Conservation (phyloP, 2,888 invertebrate genomes). For the Caenorhabditis plicata region DNA sequence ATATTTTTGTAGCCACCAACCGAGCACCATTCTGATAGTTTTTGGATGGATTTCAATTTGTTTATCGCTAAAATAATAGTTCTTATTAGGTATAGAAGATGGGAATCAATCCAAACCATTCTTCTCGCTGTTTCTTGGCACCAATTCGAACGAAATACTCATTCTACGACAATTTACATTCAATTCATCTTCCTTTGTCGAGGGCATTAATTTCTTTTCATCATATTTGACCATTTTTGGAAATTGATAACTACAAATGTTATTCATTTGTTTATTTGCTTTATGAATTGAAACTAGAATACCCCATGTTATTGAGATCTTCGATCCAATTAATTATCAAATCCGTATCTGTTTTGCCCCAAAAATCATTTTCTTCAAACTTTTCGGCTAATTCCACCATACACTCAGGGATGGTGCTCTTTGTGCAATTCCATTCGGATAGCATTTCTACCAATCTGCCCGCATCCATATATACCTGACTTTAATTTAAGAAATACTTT, state of each 20-base stretch:
- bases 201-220: background rate
- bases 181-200: conserved; percentile 1
- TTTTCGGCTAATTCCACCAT: conserved; percentile 16
- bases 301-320: conserved; percentile 3
- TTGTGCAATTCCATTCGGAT: conserved; percentile 26
- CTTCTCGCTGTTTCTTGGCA: conserved; percentile 1
- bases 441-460: conserved; percentile 31
- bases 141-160: conserved; percentile 6
- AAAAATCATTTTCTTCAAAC: conserved; percentile 15
- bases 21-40: too few species aligned
- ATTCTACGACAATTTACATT: conserved; percentile 17
- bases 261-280: too few species aligned
- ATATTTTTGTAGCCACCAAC: background rate
- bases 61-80: background rate
- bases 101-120: background rate
- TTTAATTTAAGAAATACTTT: conserved; percentile 4
- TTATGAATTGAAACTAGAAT: too few species aligned
- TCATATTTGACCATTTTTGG: background rate
- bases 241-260: conserved; percentile 6
- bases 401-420: conserved; percentile 13
- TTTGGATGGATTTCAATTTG: background rate
- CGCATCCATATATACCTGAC: conserved; percentile 37
- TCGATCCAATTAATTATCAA: background rate
- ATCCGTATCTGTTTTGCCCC: conserved; percentile 21
- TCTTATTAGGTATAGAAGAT: too few species aligned